Base-by-base conservation (phyloP, 23 tunicate genomes). In the Phallusia fumigata region DNA sequence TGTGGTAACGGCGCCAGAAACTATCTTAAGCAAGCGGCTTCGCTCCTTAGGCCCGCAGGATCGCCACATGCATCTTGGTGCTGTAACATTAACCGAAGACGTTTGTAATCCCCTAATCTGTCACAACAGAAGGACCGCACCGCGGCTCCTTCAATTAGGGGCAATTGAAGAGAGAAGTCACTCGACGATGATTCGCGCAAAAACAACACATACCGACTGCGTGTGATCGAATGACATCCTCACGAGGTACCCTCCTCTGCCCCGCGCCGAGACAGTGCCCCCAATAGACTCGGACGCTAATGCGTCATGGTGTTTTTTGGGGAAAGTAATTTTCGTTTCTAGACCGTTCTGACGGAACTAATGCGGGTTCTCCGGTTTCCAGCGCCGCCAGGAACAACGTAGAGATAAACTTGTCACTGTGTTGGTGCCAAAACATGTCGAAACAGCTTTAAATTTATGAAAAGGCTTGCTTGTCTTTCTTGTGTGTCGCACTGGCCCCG, bases 151-250 rank as follows among this genome's bases (percentile, higher is more conserved):
- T 24, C 8, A 58, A 58, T 58, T 58, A 58, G 69, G 69, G 69
- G 2, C 69, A 21, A 58, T 21, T 16, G 69, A 58, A 58, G 69
- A 11, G 69, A 58, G 15, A 58, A 58, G 69, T 58, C 69, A 58
- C 1, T 58, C 28, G 69, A 16, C 69, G 26, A 58, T 58, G 69
- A 58, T 58, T 58, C 69, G 69, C 26, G 16, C 69, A 58, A 58
- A 22, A 58, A 58, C 69, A 58, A 58, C 69, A 58, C 69, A 58
- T 16, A 22, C 69, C 69, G 69, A 58, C 13, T 58, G 69, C 69
- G 69, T 22, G 69, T 58, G 69, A 58, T 58, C 69, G 69, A 58
- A 58, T 24, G 69, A 16, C 69, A 58, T 58, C 69, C 69, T 16
- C 16, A 21, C 69, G 26, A 21, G 5, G 47, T 10, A 40, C 47